phyloP scores from a whole-genome alignment of 2,888 invertebrate genomes.

The Polietes domitor region DNA sequence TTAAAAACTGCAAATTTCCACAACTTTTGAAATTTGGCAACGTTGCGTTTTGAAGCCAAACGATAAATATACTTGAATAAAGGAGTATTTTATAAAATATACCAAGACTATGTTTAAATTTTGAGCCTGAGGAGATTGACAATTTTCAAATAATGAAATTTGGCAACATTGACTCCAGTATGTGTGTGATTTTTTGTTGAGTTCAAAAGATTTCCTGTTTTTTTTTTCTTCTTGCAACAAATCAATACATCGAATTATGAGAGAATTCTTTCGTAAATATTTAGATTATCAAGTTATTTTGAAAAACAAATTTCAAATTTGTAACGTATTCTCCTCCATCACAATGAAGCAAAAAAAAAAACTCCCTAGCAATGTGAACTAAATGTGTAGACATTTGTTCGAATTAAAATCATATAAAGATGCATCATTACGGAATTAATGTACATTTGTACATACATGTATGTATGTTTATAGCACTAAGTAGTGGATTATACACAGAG shows the following conservation, averaged over 20 bases:
- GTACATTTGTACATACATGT: background rate
- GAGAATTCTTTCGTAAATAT: slow-evolving; percentile 22
- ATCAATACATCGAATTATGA: background rate
- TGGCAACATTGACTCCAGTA: too few relatives aligned
- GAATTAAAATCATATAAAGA: slow-evolving; percentile 53
- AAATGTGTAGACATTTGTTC: slow-evolving; percentile 64
- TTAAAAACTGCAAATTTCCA: too few relatives aligned
- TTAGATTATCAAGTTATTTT: background rate
- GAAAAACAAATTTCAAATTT: slow-evolving; percentile 8
- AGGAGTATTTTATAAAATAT: too few relatives aligned
- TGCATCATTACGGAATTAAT: slow-evolving; percentile 36
- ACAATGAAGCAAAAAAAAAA: background rate
- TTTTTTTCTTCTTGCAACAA: too few relatives aligned
- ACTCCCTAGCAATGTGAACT: slow-evolving; percentile 36
- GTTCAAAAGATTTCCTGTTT: background rate
- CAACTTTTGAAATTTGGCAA: too few relatives aligned
- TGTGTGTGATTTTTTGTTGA: too few relatives aligned
- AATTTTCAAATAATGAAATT: too few relatives aligned
- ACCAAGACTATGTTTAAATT: too few relatives aligned
- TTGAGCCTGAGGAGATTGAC: too few relatives aligned
- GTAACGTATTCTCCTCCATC: background rate
- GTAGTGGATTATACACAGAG: background rate
- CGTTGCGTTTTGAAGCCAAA: too few relatives aligned
- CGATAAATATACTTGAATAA: too few relatives aligned
- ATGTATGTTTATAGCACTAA: background rate